phyloP scores from a whole-genome alignment of 1,140 invertebrate species.

The Drosophila serrata region DNA sequence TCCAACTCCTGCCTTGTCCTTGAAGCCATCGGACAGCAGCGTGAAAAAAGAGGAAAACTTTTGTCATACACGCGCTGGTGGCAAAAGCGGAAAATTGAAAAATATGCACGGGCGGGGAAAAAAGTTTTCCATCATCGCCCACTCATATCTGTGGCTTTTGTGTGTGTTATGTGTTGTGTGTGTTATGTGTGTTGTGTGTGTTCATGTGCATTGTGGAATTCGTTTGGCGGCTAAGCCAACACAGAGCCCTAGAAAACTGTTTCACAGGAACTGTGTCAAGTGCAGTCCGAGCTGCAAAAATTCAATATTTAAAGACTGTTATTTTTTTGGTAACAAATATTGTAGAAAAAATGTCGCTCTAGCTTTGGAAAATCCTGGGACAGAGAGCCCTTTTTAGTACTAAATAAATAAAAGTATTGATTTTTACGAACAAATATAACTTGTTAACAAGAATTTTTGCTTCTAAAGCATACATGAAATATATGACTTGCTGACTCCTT shows the following conservation, averaged over 20 bases:
- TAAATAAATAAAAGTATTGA: not conserved
- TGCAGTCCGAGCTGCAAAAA: constrained; percentile 39
- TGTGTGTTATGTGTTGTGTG: too few relatives aligned
- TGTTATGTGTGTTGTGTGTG: too few relatives aligned
- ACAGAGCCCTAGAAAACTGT: constrained; percentile 34
- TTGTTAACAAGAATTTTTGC: too few relatives aligned
- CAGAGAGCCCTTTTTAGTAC: too few relatives aligned
- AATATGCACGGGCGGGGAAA: constrained; percentile 63
- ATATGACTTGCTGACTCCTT: too few relatives aligned
- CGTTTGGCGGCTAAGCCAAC: constrained; percentile 53
- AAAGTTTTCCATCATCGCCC: constrained; percentile 70
- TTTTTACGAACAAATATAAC: not conserved
- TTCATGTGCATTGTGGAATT: constrained; percentile 48
- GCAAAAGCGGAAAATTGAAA: constrained; percentile 66
- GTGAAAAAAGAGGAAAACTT: constrained; percentile 62
- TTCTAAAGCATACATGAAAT: not conserved
- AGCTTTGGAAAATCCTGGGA: not conserved
- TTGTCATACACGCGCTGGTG: constrained; percentile 47
- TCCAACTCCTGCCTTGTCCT: constrained; percentile 51
- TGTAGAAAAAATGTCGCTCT: not conserved
- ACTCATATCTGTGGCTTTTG: constrained; percentile 21
- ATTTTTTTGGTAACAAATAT: not conserved
- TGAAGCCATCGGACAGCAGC: constrained; percentile 38
- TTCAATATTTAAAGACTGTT: constrained; percentile 56
- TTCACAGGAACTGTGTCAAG: constrained; percentile 64